Percentiles rank a stretch among this genome's conserved stretches.
These are phyloP conservation scores for Drosophila asahinai DNA, from an alignment of 1,140 invertebrate species.

Conservation along the genomic window DNA sequence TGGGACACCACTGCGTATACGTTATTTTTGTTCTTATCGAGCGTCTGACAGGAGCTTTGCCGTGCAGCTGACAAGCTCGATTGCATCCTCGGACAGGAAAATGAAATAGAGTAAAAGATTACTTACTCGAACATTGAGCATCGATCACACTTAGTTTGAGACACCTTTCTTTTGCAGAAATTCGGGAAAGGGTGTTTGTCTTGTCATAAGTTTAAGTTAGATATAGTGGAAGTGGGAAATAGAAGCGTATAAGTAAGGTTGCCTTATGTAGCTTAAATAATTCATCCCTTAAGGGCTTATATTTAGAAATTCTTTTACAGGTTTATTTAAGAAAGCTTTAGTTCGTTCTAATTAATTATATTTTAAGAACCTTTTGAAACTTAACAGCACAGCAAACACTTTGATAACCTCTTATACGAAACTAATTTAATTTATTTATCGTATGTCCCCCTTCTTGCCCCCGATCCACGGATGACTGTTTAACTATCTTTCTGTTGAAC, in stretches of 20 bases:
- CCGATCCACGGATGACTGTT: slow-evolving; percentile 31
- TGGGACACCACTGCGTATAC: slow-evolving; percentile 30
- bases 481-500: slow-evolving; percentile 64
- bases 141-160: slow-evolving; percentile 5
- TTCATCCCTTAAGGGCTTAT: too few relatives aligned
- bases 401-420: background rate
- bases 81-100: slow-evolving; percentile 2
- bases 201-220: too few relatives aligned
- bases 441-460: slow-evolving; percentile 6
- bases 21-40: slow-evolving; percentile 38
- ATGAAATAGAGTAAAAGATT: slow-evolving; percentile 6
- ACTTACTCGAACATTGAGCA: background rate
- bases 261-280: too few relatives aligned
- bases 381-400: slow-evolving; percentile 3
- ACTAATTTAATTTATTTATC: background rate
- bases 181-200: too few relatives aligned
- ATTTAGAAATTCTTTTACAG: too few relatives aligned
- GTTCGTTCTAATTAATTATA: too few relatives aligned
- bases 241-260: too few relatives aligned
- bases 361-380: too few relatives aligned
- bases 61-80: slow-evolving; percentile 13
- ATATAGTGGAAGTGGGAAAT: too few relatives aligned
- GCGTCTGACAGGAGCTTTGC: slow-evolving; percentile 32
- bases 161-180: too few relatives aligned
- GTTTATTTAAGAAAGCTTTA: too few relatives aligned